A percentile compares a stretch with the other conserved stretches of the same genome.
These are phyloP conservation scores for Nesoenas mayeri DNA, from an alignment of 2,113 vertebrate species.

Conservation along the genomic window DNA sequence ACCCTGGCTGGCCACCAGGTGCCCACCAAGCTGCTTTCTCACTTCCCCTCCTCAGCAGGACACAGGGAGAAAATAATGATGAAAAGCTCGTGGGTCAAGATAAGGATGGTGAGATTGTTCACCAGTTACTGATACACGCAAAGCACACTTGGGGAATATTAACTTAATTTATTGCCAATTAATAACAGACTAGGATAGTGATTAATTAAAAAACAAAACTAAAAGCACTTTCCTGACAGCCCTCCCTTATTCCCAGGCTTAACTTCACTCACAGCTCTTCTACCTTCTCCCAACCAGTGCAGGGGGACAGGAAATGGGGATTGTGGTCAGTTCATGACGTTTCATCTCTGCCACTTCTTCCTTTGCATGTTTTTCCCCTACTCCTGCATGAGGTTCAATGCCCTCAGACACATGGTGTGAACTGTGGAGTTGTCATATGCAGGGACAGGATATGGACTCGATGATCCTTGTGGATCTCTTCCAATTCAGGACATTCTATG, in stretches of 20 bases:
- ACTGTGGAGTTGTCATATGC: no score
- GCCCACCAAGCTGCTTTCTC: neutral
- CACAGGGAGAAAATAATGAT: no score
- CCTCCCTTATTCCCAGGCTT: no score
- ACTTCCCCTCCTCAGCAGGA: no score
- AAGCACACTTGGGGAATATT: neutral
- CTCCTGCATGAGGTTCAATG: neutral
- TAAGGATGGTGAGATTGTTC: neutral
- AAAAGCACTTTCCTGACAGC: no score
- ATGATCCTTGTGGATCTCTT: no score
- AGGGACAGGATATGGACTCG: no score
- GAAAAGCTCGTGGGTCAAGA: neutral
- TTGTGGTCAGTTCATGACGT: neutral
- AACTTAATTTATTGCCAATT: neutral
- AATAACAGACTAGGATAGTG: neutral
- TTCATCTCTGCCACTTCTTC: neutral
- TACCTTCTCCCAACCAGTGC: no score
- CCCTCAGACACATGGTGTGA: no score
- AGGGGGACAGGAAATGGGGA: no score
- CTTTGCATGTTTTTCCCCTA: neutral
- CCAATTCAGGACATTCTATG: no score
- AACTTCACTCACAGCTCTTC: no score
- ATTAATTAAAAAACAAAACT: neutral
- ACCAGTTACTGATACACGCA: neutral
- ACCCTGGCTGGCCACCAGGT: neutral